Base-by-base conservation (phyloP, 2,113 vertebrate genomes). In the Chinchilla lanigera region DNA sequence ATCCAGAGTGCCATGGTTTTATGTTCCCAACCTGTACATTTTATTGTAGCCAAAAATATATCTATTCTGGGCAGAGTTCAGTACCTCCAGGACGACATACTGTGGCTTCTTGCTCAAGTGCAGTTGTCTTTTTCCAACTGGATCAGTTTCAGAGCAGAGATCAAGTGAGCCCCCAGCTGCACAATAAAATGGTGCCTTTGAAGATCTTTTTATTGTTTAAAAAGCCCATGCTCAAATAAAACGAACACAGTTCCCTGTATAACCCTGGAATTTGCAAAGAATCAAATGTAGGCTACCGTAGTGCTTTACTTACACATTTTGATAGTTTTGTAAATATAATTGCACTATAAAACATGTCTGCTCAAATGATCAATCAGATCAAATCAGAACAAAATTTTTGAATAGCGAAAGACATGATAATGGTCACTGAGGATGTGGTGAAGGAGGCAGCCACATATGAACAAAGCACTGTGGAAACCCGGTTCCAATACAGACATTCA, bases 61-160 rank as follows among this genome's bases (percentile, higher is more conserved):
- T 73, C 69, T 88, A 60, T 86, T 95, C 56, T 86, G 41, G 35
- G n/a, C 33, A 88, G 83, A 96, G 19, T 96, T 97, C 71, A 82
- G 50, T 47, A 69, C 19, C 30, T 96, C 84, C 17, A 86, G 38
- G n/a, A 63, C 58, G 44, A 41, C 65, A 3, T 35, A 58, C 8
- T 94, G 69, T 35, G 16, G 35, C 69, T 92, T 94, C 60, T 92
- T 89, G 47, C 38, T 94, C n/a, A 90, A 94, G 90, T 94, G 38
- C 14, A 82, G 19, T 77, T 77, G 33, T 82, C 12, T 33, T 38
- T 13, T 91, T 93, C 54, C 56, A 92, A 50, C 33, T 93, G 60
- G 33, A 78, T 93, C 22, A 73, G 7, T 77, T 94, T 95, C 61
- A 84, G 17, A 91, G 16, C 26, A 63, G 38, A 41, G 26, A 71